Conservation (phyloP, 2,888 invertebrate species). For the Allophyes oxyacanthae region DNA sequence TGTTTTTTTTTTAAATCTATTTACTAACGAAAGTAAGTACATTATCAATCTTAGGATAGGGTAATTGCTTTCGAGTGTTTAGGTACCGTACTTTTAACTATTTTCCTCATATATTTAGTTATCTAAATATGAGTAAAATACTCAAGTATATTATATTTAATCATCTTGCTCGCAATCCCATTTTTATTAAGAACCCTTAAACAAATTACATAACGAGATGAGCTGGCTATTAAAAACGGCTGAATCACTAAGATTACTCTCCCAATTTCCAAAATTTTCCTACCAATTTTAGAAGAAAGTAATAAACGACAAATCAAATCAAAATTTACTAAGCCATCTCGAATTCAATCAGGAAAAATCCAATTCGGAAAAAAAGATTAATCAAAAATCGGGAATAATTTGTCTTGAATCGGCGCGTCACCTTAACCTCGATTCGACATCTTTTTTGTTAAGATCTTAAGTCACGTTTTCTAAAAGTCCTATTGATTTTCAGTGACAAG, state of each 20-base stretch:
- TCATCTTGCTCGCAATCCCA: conserved; percentile 16
- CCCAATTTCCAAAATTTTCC: conserved; percentile 16
- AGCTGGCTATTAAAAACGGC: conserved; percentile 27
- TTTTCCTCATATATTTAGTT: no score
- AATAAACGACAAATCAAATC: conserved; percentile 47
- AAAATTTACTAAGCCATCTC: conserved; percentile 39
- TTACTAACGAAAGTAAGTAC: no score
- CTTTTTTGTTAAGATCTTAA: conserved; percentile 24
- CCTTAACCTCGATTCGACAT: conserved; percentile 35
- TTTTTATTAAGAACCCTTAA: conserved; percentile 18
- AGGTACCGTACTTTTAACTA: no score
- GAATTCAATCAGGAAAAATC: conserved; percentile 48
- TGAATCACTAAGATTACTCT: conserved; percentile 24
- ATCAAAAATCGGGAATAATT: conserved; percentile 49
- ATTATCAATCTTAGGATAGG: no score
- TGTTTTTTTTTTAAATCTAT: no score
- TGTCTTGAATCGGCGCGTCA: conserved; percentile 41
- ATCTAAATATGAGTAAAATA: conserved; percentile 12
- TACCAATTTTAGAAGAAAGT: conserved; percentile 43
- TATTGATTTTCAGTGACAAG: conserved; percentile 78
- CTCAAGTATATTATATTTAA: conserved; percentile 4
- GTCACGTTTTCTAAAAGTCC: conserved; percentile 33
- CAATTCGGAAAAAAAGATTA: conserved; percentile 37
- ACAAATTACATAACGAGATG: conserved; percentile 14
- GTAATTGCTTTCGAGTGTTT: no score